These are phyloP conservation scores for Eupeodes latifasciatus DNA, from an alignment of 2,888 invertebrate genomes.

Conservation along the genomic window DNA sequence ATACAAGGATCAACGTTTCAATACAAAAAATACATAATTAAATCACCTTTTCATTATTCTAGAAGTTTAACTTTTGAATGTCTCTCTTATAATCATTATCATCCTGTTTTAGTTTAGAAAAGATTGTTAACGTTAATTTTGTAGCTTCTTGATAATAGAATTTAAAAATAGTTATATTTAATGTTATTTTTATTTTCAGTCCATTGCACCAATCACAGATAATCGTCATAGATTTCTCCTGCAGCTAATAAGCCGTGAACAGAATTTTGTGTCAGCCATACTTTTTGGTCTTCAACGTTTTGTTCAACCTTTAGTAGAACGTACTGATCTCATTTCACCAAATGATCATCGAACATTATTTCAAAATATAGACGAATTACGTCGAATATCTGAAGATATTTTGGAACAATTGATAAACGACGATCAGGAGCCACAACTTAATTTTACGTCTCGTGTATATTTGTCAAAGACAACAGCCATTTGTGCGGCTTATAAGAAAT, in stretches of 20 bases:
- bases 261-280: constrained; percentile 90
- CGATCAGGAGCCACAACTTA: constrained; percentile 89
- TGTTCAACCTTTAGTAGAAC: constrained; percentile 89
- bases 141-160: too few relatives aligned
- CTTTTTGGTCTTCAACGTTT: constrained; percentile 92
- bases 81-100: too few relatives aligned
- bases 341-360: constrained; percentile 92
- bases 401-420: constrained; percentile 90
- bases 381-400: constrained; percentile 91
- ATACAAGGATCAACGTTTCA: too few relatives aligned
- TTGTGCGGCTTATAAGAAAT: constrained; percentile 91
- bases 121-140: too few relatives aligned
- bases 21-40: too few relatives aligned
- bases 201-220: constrained; percentile 84
- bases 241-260: constrained; percentile 90
- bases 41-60: too few relatives aligned
- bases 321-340: constrained; percentile 90
- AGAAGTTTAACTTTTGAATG: too few relatives aligned
- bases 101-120: too few relatives aligned
- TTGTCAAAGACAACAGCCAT: constrained; percentile 90
- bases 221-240: constrained; percentile 89
- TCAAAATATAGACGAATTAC: constrained; percentile 93
- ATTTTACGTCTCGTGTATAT: constrained; percentile 89
- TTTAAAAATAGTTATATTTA: too few relatives aligned
- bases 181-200: constrained; percentile 80